Evolutionary conservation across 2,888 invertebrate genomes (phyloP).

Genomic region (Heliconius hortense): DNA sequence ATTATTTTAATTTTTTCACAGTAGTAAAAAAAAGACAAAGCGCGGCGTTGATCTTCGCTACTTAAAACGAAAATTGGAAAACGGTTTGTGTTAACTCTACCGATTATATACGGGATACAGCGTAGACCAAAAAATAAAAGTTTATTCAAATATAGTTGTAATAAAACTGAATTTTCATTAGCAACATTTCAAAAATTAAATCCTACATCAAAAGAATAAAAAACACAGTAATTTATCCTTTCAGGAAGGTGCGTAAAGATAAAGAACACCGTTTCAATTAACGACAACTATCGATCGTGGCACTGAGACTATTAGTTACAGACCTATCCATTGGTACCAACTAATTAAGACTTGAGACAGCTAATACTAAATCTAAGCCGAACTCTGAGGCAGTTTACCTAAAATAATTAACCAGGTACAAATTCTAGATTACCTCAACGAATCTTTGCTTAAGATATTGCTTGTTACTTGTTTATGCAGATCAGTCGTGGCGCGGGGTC

Average conservation of each 20-base stretch:
- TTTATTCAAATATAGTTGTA: not conserved
- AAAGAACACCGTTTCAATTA: conserved; percentile 18
- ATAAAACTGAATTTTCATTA: too few relatives aligned
- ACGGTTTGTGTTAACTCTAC: too few relatives aligned
- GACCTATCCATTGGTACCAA: conserved; percentile 17
- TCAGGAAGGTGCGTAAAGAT: not conserved
- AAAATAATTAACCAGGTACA: conserved; percentile 16
- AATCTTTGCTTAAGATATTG: not conserved
- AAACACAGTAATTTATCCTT: not conserved
- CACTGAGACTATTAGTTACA: conserved; percentile 5
- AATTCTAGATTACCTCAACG: not conserved
- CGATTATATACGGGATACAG: too few relatives aligned
- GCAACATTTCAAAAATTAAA: not conserved
- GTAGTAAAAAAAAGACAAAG: too few relatives aligned
- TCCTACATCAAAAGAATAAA: not conserved
- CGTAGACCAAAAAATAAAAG: too few relatives aligned
- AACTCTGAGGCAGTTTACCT: not conserved
- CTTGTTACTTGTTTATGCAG: too few relatives aligned
- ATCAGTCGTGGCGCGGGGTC: too few relatives aligned
- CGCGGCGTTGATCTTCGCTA: too few relatives aligned
- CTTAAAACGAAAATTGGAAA: too few relatives aligned
- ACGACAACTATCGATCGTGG: conserved; percentile 14
- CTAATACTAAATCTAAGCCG: conserved; percentile 8
- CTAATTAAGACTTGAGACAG: conserved; percentile 21
- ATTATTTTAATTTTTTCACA: too few relatives aligned